Percentiles rank a stretch among this genome's conserved stretches.
These are phyloP conservation scores for Antedon mediterranea DNA, from an alignment of 53 echinoderm and acorn worm species.

Conservation along the genomic window DNA sequence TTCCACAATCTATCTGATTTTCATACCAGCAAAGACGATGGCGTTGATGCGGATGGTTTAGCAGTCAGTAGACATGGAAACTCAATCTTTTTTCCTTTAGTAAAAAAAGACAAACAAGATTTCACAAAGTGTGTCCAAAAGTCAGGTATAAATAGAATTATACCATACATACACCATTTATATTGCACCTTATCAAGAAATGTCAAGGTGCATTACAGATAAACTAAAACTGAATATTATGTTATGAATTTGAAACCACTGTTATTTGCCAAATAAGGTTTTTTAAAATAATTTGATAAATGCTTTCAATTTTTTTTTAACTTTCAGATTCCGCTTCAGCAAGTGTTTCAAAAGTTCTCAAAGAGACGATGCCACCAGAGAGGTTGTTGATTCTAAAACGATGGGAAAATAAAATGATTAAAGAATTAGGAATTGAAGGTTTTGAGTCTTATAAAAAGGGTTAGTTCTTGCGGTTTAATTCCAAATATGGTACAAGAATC, in stretches of 20 bases:
- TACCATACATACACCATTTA: too few relatives aligned
- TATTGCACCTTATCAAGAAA: too few relatives aligned
- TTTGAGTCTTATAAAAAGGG: conserved; percentile 35
- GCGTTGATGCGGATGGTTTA: neutral
- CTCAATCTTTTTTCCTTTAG: neutral
- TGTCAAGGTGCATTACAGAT: too few relatives aligned
- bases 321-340: neutral
- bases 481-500: neutral
- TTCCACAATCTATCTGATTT: neutral
- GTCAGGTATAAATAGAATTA: neutral
- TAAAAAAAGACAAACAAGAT: neutral
- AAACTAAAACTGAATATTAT: too few relatives aligned
- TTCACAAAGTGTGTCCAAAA: neutral
- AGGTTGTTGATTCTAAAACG: conserved; percentile 18
- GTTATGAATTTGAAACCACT: too few relatives aligned
- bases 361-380: conserved; percentile 34
- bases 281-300: too few relatives aligned
- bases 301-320: neutral
- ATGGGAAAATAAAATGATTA: conserved; percentile 58
- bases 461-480: neutral
- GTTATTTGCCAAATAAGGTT: too few relatives aligned
- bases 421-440: conserved; percentile 37
- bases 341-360: conserved; percentile 35
- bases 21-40: neutral
- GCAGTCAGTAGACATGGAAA: neutral